Evolutionary conservation across 2,113 vertebrate species (phyloP).

Genomic region (Oreochromis niloticus): DNA sequence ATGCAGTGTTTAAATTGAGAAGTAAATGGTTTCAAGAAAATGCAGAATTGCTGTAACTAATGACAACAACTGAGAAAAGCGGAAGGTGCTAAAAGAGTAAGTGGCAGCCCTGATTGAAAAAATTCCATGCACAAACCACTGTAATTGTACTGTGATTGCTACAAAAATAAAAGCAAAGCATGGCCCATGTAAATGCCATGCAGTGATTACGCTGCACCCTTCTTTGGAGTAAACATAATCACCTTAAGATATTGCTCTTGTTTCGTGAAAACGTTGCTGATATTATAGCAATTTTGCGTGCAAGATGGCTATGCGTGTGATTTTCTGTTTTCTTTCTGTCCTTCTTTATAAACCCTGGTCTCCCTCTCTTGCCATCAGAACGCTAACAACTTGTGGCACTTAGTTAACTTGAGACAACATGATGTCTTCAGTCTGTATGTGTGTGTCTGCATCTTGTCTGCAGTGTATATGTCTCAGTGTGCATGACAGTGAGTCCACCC

Average conservation of each 20-base stretch:
- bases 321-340: not conserved
- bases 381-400: constrained; percentile 10
- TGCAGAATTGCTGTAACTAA: not conserved
- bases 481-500: constrained; percentile 48
- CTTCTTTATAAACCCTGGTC: not conserved
- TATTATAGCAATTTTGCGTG: not conserved
- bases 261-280: not conserved
- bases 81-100: not conserved
- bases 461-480: constrained; percentile 34
- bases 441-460: constrained; percentile 32
- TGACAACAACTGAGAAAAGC: not conserved
- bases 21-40: not conserved
- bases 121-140: not conserved
- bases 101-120: constrained; percentile 2
- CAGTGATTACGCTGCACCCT: constrained; percentile 11
- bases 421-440: constrained; percentile 20
- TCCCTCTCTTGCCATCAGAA: not conserved
- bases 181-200: constrained; percentile 10
- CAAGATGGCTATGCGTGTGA: not conserved
- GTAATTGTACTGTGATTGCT: constrained; percentile 15
- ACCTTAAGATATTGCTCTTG: not conserved
- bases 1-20: not conserved
- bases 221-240: constrained; percentile 32
- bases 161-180: not conserved
- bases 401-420: constrained; percentile 36